Conservation (phyloP, 2,113 vertebrate species). For the Epinephelus cyanopodus region DNA sequence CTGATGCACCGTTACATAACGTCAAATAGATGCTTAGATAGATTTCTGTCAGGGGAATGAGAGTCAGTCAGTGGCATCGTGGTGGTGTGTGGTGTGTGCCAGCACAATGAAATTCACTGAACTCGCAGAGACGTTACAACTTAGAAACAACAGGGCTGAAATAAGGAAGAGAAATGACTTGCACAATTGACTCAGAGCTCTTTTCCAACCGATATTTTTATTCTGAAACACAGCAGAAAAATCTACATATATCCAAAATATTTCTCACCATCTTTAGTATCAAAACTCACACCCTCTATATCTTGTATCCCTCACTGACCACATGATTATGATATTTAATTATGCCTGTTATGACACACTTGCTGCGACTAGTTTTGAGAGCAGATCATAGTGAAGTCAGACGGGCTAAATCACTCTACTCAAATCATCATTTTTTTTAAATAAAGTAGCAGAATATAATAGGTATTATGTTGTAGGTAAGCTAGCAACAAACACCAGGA, state of each 20-base stretch:
- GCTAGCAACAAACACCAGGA: background rate
- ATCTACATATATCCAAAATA: slow-evolving; percentile 41
- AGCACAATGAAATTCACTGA: background rate
- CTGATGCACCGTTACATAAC: too few species aligned
- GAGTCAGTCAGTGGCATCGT: too few species aligned
- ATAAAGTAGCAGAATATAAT: background rate
- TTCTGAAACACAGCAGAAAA: slow-evolving; percentile 52
- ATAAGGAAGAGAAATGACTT: background rate
- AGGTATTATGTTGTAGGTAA: background rate
- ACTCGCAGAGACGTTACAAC: background rate
- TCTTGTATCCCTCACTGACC: background rate
- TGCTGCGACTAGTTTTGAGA: slow-evolving; percentile 4
- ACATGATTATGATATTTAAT: background rate
- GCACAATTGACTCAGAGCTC: background rate
- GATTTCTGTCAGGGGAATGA: too few species aligned
- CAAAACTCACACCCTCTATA: background rate
- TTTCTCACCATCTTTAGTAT: slow-evolving; percentile 15
- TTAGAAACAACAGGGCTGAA: background rate
- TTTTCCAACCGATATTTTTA: slow-evolving; percentile 45
- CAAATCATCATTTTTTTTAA: background rate
- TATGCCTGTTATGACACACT: background rate
- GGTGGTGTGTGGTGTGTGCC: too few species aligned
- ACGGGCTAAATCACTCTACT: background rate
- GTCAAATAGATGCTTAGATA: too few species aligned
- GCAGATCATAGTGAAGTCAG: background rate